These are phyloP conservation scores for Myioborus miniatus DNA, from an alignment of 2,797 vertebrate species.

Conservation along the genomic window DNA sequence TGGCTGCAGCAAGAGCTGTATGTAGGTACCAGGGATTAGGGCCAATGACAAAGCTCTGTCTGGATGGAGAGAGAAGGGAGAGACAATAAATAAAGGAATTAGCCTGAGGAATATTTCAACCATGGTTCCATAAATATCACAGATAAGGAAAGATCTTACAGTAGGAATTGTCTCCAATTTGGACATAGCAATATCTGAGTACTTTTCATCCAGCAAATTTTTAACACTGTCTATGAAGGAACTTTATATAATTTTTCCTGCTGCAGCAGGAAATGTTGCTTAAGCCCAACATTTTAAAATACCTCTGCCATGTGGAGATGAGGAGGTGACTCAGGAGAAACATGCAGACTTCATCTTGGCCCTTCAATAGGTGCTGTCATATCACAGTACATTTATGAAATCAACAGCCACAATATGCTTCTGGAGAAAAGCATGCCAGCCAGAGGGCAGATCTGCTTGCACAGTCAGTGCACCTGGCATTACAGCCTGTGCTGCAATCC, in stretches of 20 bases:
- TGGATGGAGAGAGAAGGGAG: neutral
- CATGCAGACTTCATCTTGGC: neutral
- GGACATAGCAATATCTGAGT: neutral
- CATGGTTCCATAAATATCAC: neutral
- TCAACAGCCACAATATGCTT: neutral
- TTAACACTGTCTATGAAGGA: neutral
- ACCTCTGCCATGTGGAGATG: neutral
- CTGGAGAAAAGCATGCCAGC: neutral
- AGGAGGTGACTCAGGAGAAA: neutral
- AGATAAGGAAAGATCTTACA: neutral
- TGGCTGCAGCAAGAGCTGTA: neutral
- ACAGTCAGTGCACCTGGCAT: neutral
- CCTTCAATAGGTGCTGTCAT: neutral
- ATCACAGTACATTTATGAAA: neutral
- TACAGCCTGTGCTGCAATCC: neutral
- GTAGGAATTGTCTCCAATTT: neutral
- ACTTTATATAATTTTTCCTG: neutral
- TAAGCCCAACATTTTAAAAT: neutral
- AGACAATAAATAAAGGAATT: neutral
- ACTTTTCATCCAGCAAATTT: neutral
- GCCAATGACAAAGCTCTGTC: neutral
- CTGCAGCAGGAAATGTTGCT: neutral
- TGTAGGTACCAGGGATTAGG: neutral
- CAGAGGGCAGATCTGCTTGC: neutral
- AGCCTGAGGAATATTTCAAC: neutral